Conservation (phyloP, 1,140 invertebrate species). For the Ladona fulva region DNA sequence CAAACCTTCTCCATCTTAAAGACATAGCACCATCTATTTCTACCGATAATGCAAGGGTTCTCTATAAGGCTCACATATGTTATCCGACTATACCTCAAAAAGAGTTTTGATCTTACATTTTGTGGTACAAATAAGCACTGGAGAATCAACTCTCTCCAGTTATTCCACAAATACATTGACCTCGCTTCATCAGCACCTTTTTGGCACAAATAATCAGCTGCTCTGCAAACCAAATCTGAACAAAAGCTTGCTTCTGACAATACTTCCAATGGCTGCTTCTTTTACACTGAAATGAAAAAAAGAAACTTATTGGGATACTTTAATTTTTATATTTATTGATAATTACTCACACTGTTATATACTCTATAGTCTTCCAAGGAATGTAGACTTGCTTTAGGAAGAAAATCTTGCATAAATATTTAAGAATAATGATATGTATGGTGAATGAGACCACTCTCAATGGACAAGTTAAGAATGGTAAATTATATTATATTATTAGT, state of each 20-base stretch:
- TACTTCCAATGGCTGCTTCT: background rate
- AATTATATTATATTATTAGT: too few species aligned
- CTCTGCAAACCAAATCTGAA: background rate
- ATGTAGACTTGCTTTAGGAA: too few species aligned
- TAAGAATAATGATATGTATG: too few species aligned
- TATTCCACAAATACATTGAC: background rate
- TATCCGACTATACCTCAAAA: background rate
- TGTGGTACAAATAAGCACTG: background rate
- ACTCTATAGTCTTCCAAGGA: too few species aligned
- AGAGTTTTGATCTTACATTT: background rate
- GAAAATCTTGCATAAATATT: too few species aligned
- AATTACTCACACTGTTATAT: too few species aligned
- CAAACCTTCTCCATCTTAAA: background rate
- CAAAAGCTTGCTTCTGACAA: background rate
- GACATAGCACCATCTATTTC: background rate
- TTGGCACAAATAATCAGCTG: background rate
- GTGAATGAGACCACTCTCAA: too few species aligned
- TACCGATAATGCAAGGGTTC: background rate
- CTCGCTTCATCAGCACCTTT: background rate
- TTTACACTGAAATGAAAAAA: background rate
- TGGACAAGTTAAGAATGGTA: too few species aligned
- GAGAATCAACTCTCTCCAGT: background rate
- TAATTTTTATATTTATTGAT: too few species aligned
- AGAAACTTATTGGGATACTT: background rate
- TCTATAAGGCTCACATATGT: background rate